Evolutionary conservation across 2,113 vertebrate genomes (phyloP), one percentile per base, ranked within the genome.

Genomic region (Xyrauchen texanus): DNA sequence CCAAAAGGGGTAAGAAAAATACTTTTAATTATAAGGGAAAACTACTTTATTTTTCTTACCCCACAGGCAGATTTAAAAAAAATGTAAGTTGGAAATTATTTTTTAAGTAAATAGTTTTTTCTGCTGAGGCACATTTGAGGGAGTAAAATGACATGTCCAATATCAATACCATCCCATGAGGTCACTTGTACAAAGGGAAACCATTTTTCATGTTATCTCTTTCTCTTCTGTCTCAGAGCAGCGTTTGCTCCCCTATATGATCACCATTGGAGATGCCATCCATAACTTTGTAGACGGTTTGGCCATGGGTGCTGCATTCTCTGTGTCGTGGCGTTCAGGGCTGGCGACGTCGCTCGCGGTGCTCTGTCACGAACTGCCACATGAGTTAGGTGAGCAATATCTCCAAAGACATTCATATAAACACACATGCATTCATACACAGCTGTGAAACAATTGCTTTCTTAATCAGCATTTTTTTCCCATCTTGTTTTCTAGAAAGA

Each of bases 241-340:
- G 83, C 89, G 88, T 2, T 76, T 95, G 85, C 90, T 97, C 55
- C 95, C 96, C 0, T 96, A 92, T 49, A 93, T 95, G 94, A 92
- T 97, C 84, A 94, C 94, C 0, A 89, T 97, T 1, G 94, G 95
- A 0, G 96, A 97, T 3, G 86, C 90, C 0, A 91, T 97, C 74
- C 96, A 97, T 88, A 97, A 97, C 88, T 96, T 97, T 42, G 96
- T 96, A 0, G 96, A 97, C 0, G 96, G 96, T 6, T 89, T 97
- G 82, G 95, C 96, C 0, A 80, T 97, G 0, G 96, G 96, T 0
- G 96, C 96, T 0, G 96, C 96, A 15, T 97, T 97, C 85, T 87
- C 94, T 1, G 71, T 95, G 53, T 96, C 96, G 1, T 96, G 94
- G 95, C 93, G 84, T 69, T 94, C 95, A 0, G 96, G 96, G 2